These are phyloP conservation scores for Nesogale talazaci DNA, from an alignment of 2,113 vertebrate species.

Conservation along the genomic window DNA sequence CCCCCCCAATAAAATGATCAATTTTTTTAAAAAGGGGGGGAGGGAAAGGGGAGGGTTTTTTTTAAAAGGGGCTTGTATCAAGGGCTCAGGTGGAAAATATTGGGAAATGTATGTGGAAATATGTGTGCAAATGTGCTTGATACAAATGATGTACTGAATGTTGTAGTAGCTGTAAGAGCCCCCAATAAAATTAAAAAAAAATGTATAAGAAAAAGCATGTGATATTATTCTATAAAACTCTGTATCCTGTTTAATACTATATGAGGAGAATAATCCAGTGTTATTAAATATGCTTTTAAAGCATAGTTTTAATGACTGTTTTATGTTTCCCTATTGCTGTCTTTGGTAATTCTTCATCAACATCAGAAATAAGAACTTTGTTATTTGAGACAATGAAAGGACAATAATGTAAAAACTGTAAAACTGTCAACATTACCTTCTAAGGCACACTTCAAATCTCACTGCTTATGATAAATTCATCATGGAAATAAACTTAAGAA, in stretches of 20 bases:
- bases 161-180: no score
- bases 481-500: conserved; percentile 19
- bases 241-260: no score
- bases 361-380: background rate
- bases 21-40: no score
- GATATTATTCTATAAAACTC: background rate
- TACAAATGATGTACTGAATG: no score
- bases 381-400: background rate
- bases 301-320: background rate
- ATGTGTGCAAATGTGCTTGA: no score
- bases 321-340: conserved; percentile 6
- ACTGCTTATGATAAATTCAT: conserved; percentile 31
- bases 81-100: no score
- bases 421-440: background rate
- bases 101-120: no score
- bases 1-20: no score
- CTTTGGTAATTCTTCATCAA: conserved; percentile 8
- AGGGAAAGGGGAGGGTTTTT: no score
- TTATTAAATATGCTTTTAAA: background rate
- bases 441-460: background rate
- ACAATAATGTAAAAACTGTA: background rate
- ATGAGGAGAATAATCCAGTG: background rate
- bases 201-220: conserved; percentile 17
- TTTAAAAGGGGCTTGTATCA: no score
- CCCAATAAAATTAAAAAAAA: no score